Base-by-base conservation (phyloP, 1,140 invertebrate species). In the Pogonomyrmex californicus region DNA sequence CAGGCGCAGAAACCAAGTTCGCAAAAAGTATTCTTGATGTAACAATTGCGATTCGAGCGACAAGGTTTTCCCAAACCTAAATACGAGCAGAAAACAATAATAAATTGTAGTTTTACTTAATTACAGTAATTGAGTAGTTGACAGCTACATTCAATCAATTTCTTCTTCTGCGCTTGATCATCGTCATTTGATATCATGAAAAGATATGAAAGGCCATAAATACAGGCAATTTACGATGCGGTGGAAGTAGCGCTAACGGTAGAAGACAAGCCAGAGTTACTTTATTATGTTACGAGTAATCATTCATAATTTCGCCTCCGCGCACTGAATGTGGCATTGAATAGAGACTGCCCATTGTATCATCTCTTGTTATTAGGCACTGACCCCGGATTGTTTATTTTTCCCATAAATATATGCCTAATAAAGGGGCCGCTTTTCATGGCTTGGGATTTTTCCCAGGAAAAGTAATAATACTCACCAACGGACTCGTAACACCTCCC, bases 401-500 rank as follows among this genome's bases (percentile, higher is more conserved):
- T 73, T 49, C 17, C 14, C 68, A 83, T 75, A 75, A 60, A 75
- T 75, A 75, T 75, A 60, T 60, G n/a, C 79, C 14, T 62, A 60
- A 75, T 23, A 33, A 14, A 47, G 23, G 38, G 68, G 4, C 33
- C 17, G 30, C 17, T 2, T 14, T 4, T 6, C 7, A 17, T 44
- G 51, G 30, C 17, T 56, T 73, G 54, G n/a, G 54, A 75, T 49
- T 49, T 14, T 75, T 83, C 68, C 17, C 33, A 62, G 38, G 86
- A 87, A 87, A 85, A 38, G 41, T 36, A 44, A 6, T 23, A 44
- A 49, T 30, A 78, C 89, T 91, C 85, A 95, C 94, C 93, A 41
- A 93, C 90, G 36, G 93, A 91, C 87, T 90, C 73, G 90, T 94
- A 93, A 89, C 94, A 95, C 56, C 89, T 91, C 56, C 91, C 83